Percentiles rank a stretch among this genome's conserved stretches.
Conservation (phyloP, 2,888 invertebrate species). For the Teinopalpus imperialis region DNA sequence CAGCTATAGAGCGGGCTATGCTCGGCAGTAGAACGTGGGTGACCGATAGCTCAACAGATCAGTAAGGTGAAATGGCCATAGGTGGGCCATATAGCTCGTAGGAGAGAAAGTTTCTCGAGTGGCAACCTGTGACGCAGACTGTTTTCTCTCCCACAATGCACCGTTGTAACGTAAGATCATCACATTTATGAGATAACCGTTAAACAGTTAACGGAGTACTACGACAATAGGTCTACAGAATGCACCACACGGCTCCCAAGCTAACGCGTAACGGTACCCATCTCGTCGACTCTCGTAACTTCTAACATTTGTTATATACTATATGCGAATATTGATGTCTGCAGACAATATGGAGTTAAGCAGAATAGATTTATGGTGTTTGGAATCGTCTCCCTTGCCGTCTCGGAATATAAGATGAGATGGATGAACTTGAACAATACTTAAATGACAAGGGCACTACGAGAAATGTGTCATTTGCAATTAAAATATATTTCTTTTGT, state of each 20-base stretch:
- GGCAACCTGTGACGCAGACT: no score
- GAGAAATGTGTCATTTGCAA: no score
- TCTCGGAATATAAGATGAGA: no score
- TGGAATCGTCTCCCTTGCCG: background rate
- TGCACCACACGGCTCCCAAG: conserved; percentile 11
- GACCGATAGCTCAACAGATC: no score
- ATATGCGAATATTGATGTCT: conserved; percentile 5
- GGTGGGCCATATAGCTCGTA: no score
- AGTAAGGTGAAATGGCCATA: no score
- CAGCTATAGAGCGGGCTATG: no score
- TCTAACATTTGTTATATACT: conserved; percentile 5
- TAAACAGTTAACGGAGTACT: conserved; percentile 15
- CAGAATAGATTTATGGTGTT: conserved; percentile 4
- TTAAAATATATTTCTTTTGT: no score
- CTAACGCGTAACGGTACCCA: conserved; percentile 13
- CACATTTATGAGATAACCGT: conserved; percentile 16
- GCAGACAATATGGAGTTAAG: background rate
- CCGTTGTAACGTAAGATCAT: conserved; percentile 4
- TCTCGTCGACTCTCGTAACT: background rate
- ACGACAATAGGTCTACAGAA: conserved; percentile 4
- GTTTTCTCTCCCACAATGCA: background rate
- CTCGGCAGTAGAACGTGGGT: no score
- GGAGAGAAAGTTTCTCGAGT: no score
- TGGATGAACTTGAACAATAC: no score
- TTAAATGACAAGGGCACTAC: no score